A percentile compares a stretch with the other conserved stretches of the same genome.
Evolutionary conservation across 2,797 vertebrate genomes (phyloP).

Genomic region (Cryptoblepharus egeriae): DNA sequence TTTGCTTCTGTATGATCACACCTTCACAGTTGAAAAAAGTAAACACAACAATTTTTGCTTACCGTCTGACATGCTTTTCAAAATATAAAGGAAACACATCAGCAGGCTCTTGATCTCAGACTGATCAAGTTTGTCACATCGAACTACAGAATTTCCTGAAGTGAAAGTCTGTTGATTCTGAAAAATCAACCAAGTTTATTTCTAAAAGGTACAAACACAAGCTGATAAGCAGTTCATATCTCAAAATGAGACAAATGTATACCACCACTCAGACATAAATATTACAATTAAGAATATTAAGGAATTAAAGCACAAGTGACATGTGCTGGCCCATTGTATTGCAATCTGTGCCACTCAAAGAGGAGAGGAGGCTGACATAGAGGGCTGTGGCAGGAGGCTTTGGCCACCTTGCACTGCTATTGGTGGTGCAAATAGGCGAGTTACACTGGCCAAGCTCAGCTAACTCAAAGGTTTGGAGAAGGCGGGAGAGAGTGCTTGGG

Average conservation of each 20-base stretch:
- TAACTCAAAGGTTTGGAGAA: too few relatives aligned
- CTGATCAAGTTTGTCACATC: slow-evolving; percentile 94
- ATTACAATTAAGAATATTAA: too few relatives aligned
- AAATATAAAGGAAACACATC: slow-evolving; percentile 95
- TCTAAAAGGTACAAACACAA: neutral
- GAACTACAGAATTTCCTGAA: slow-evolving; percentile 85
- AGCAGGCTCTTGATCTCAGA: slow-evolving; percentile 95
- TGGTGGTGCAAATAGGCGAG: too few relatives aligned
- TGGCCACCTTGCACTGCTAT: too few relatives aligned
- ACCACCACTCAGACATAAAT: neutral
- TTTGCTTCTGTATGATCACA: neutral
- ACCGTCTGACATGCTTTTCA: slow-evolving; percentile 99
- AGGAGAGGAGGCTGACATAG: too few relatives aligned
- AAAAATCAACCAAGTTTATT: slow-evolving; percentile 45
- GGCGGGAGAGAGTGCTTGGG: too few relatives aligned
- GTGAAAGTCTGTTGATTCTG: slow-evolving; percentile 87
- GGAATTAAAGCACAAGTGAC: too few relatives aligned
- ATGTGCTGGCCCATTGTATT: too few relatives aligned
- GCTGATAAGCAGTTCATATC: slow-evolving; percentile 46
- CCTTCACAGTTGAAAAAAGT: neutral
- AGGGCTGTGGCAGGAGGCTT: too few relatives aligned
- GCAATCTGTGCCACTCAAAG: too few relatives aligned
- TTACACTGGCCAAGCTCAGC: too few relatives aligned
- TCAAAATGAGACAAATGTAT: slow-evolving; percentile 34
- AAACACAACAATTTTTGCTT: slow-evolving; percentile 52